These are phyloP conservation scores for Acanthis flammea DNA, from an alignment of 2,797 vertebrate genomes.

Conservation along the genomic window DNA sequence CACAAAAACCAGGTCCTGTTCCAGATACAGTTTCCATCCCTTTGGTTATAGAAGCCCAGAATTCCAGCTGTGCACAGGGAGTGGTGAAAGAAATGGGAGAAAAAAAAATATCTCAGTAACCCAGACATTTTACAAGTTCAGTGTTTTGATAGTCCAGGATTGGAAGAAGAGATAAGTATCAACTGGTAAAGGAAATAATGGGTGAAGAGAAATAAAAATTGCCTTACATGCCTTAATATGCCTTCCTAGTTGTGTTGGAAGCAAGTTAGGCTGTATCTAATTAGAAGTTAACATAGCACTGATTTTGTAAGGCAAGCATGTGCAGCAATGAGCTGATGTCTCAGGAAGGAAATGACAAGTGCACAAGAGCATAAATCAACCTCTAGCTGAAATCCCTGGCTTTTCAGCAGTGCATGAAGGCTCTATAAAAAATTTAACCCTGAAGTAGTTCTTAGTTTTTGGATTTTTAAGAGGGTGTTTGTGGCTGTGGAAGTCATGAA, in stretches of 20 bases:
- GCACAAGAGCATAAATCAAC: constrained; percentile 46
- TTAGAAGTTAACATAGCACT: constrained; percentile 8
- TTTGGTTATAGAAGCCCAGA: neutral
- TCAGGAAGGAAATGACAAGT: constrained; percentile 35
- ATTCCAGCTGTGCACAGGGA: neutral
- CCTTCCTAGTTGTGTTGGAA: neutral
- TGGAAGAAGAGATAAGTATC: neutral
- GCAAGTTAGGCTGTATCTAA: neutral
- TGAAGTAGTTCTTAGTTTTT: neutral
- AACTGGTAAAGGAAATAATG: neutral
- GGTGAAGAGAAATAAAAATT: neutral
- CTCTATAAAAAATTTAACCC: constrained; percentile 17
- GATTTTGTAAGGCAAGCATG: constrained; percentile 31
- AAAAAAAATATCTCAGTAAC: no score
- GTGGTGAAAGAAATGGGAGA: neutral
- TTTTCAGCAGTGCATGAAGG: constrained; percentile 1
- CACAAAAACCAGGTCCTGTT: neutral
- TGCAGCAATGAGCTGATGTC: constrained; percentile 19
- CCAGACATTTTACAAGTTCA: neutral
- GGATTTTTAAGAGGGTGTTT: neutral
- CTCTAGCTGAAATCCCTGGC: neutral
- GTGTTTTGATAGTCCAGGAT: neutral
- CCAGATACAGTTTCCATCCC: neutral
- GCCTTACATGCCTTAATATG: neutral
- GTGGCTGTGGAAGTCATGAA: neutral